Evolutionary conservation across 2,797 vertebrate genomes (phyloP).

Genomic region (Knipowitschia caucasica): DNA sequence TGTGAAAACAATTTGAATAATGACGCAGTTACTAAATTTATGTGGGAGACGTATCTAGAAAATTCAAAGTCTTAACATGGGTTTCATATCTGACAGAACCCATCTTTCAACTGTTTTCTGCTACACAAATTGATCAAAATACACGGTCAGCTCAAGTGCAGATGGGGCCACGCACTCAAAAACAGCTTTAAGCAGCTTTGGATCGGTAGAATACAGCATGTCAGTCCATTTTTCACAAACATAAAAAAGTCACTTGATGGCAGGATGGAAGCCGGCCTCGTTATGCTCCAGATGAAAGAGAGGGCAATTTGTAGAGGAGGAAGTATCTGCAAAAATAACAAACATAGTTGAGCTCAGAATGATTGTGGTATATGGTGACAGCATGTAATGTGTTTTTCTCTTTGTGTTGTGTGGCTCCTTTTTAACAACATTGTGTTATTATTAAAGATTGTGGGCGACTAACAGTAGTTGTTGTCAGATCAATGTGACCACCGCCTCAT

Average conservation of each 20-base stretch:
- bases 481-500: constrained; percentile 35
- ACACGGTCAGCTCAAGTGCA: constrained; percentile 6
- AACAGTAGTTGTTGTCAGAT: constrained; percentile 34
- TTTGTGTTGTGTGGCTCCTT: constrained; percentile 13
- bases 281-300: constrained; percentile 26
- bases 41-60: constrained; percentile 39
- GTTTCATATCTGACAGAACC: constrained; percentile 48
- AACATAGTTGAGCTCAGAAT: constrained; percentile 25
- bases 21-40: constrained; percentile 51
- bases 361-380: constrained; percentile 9
- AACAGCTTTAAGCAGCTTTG: constrained; percentile 10
- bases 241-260: constrained; percentile 12
- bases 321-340: constrained; percentile 46
- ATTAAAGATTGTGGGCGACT: constrained; percentile 21
- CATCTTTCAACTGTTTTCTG: constrained; percentile 41
- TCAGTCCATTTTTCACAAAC: constrained; percentile 13
- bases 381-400: constrained; percentile 12
- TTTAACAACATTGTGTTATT: constrained; percentile 6
- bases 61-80: constrained; percentile 39
- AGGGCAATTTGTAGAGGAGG: constrained; percentile 17
- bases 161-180: not conserved
- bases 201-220: constrained; percentile 18
- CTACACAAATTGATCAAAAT: constrained; percentile 33
- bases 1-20: constrained; percentile 63
- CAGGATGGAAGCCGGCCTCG: constrained; percentile 31